Conservation (phyloP, 1,140 invertebrate genomes). For the Caerostris extrusa region DNA sequence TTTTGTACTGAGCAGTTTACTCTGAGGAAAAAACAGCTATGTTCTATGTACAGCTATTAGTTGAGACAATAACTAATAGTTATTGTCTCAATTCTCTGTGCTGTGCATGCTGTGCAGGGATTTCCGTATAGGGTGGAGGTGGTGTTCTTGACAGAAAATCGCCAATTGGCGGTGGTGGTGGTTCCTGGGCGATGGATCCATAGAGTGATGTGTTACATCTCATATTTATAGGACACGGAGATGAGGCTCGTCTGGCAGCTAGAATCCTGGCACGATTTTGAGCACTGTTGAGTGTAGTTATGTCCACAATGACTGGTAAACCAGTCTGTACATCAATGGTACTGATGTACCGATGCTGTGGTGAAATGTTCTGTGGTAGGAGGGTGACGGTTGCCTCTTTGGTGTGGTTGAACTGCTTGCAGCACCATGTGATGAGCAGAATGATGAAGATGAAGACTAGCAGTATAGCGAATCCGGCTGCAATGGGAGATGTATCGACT, state of each 20-base stretch:
- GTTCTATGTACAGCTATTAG: too few relatives aligned
- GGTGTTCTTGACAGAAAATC: constrained; percentile 14
- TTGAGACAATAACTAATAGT: too few relatives aligned
- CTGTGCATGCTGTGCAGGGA: neutral
- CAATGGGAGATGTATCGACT: neutral
- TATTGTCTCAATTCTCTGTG: neutral
- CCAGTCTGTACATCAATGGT: constrained; percentile 66
- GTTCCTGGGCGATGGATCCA: neutral
- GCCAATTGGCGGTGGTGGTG: too few relatives aligned
- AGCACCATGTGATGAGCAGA: constrained; percentile 42
- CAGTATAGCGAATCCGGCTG: constrained; percentile 22
- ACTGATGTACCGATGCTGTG: neutral
- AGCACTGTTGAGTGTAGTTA: neutral
- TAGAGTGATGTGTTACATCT: neutral
- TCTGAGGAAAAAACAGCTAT: too few relatives aligned
- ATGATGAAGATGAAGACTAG: neutral
- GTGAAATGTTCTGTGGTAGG: neutral
- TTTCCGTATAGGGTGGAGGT: constrained; percentile 41
- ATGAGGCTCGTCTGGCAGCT: neutral
- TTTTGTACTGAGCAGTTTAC: too few relatives aligned
- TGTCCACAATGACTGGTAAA: constrained; percentile 34
- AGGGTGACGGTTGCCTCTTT: neutral
- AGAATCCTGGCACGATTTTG: neutral
- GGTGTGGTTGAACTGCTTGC: neutral
- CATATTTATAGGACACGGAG: neutral